Conservation (phyloP, 2,888 invertebrate species). For the Podabrus alpinus region DNA sequence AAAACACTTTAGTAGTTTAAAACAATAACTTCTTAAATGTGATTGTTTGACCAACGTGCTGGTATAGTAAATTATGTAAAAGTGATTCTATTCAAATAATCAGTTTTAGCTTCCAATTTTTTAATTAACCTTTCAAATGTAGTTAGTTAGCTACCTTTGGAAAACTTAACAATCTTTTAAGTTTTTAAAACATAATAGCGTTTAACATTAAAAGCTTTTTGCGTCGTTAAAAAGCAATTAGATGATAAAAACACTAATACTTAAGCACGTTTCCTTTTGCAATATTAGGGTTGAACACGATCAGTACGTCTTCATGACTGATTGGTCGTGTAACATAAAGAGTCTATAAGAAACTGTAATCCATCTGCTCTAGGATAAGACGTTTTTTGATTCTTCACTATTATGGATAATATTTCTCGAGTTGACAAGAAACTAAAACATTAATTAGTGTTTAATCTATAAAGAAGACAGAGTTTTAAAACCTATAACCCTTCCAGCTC, state of each 20-base stretch:
- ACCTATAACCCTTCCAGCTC: slow-evolving; percentile 8
- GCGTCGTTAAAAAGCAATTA: slow-evolving; percentile 32
- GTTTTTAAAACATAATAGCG: slow-evolving; percentile 26
- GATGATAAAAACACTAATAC: slow-evolving; percentile 31
- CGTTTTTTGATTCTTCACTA: slow-evolving; percentile 21
- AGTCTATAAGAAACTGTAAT: slow-evolving; percentile 17
- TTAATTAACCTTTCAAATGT: neutral
- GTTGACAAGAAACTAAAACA: slow-evolving; percentile 25
- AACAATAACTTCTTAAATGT: neutral
- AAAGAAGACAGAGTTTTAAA: slow-evolving; percentile 12
- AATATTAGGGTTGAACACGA: slow-evolving; percentile 23
- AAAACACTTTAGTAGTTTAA: too few species aligned
- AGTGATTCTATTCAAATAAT: neutral
- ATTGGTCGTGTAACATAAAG: slow-evolving; percentile 29
- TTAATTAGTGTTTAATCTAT: slow-evolving; percentile 23
- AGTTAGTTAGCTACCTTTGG: neutral
- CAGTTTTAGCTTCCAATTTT: neutral
- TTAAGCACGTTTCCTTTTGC: slow-evolving; percentile 28
- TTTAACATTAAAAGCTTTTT: slow-evolving; percentile 22
- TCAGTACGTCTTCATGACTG: slow-evolving; percentile 29
- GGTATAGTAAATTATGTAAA: too few species aligned
- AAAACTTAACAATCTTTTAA: neutral
- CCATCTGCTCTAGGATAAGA: slow-evolving; percentile 27
- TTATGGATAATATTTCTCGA: slow-evolving; percentile 23
- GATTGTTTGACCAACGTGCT: neutral